These are phyloP conservation scores for Sthenelais limicola DNA, from an alignment of 2,888 invertebrate genomes.

Conservation along the genomic window DNA sequence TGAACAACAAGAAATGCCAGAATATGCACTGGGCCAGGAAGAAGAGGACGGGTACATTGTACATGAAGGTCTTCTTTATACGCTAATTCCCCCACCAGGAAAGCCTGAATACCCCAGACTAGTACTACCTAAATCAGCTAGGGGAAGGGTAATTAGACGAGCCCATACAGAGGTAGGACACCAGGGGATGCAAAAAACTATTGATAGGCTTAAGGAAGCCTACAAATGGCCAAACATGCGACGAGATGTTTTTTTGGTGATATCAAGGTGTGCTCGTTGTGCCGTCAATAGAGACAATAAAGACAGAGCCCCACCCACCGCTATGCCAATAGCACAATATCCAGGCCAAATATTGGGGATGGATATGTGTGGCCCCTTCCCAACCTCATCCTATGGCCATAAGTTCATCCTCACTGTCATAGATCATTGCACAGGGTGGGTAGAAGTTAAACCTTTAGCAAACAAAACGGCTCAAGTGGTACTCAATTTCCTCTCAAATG, in stretches of 20 bases:
- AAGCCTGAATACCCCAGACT: conserved; percentile 18
- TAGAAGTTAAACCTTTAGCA: conserved; percentile 21
- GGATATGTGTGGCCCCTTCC: conserved; percentile 34
- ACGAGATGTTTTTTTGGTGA: neutral
- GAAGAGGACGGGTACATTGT: conserved; percentile 12
- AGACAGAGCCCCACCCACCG: neutral
- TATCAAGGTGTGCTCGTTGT: conserved; percentile 8
- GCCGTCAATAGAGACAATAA: neutral
- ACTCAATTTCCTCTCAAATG: neutral
- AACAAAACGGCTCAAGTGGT: conserved; percentile 8
- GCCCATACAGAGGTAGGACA: conserved; percentile 28
- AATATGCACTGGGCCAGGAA: neutral
- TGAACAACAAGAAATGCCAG: conserved; percentile 15
- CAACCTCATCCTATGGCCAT: neutral
- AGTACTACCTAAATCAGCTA: neutral
- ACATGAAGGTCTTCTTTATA: conserved; percentile 16
- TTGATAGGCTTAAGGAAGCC: neutral
- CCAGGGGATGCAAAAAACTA: conserved; percentile 12
- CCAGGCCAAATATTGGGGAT: conserved; percentile 20
- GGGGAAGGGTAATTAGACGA: conserved; percentile 1
- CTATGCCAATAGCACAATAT: conserved; percentile 10
- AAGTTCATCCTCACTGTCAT: conserved; percentile 8
- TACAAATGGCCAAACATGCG: conserved; percentile 33
- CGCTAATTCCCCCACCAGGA: neutral
- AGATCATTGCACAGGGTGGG: conserved; percentile 32